Base-by-base conservation (phyloP, 2,888 invertebrate species). In the Hypomecis atomaria region DNA sequence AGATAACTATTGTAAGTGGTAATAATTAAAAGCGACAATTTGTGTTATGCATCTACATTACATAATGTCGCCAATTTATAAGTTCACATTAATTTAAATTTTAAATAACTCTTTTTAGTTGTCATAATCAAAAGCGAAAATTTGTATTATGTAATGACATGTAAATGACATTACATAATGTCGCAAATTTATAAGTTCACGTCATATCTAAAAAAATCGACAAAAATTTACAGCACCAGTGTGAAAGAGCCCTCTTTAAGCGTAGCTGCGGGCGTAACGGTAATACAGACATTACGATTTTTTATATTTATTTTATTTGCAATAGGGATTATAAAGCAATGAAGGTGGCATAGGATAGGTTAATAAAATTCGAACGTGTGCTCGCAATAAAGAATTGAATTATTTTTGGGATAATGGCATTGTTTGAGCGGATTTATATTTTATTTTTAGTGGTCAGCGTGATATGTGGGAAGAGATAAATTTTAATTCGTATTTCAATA, bases 291-390 rank as follows among this genome's bases (percentile, higher is more conserved):
- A 77, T 77, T 78, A 75, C 76, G 74, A 72, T 78, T 75, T 82
- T 78, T 81, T 73, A 77, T 77, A 66, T 82, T 81, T 82, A 79
- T 84, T 82, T 81, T 82, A 82, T 85, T 84, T 79, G 78, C 77
- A 69, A 62, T 61, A 69, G 76, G 85, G 84, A 82, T 86, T 85
- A 85, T 78, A 78, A 78, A 69, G 79, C 77, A 77, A 82, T 86
- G 80, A 85, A 87, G 84, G 85, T 85, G 81, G 77, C 48, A 47
- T 42, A 56, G 49, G 53, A 63, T 64, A 78, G 77, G 74, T 78
- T 77, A 75, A 79, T 81, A 80, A 77, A 71, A 68, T 79, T 71
- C 9, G 76, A 67, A 77, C 77, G 77, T 76, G 81, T 73, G 77
- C 66, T 65, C 55, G 75, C 75, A 77, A 78, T 81, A 80, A 81